Evolutionary conservation across 1,140 invertebrate genomes (phyloP), one percentile per base, ranked within the genome.

Genomic region (Listronotus bonariensis): DNA sequence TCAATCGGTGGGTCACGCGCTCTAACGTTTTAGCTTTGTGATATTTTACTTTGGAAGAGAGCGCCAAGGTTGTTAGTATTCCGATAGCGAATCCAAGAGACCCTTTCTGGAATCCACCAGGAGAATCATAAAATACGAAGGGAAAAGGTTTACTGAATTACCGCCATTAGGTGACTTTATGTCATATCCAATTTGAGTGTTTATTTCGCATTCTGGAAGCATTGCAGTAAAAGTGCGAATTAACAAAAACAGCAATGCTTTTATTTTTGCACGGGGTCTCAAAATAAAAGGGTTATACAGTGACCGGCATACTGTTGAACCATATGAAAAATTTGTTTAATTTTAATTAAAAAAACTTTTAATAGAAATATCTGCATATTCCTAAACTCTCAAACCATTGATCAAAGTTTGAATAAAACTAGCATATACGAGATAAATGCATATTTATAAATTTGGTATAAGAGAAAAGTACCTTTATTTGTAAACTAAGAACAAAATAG

Each of bases 1-100:
- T 78, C 75, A 76, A 76, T 78, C 75, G 74, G 70, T 74, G 62
- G 70, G 76, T 77, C 76, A 77, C 76, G 76, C 76, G 76, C 76
- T 69, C 74, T 74, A 76, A 75, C 76, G 72, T 76, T 76, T 76
- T 76, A 72, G 74, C 73, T 77, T 77, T 77, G 72, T 76, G 76
- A 77, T 77, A 77, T 77, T 77, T 77, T 77, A 77, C 76, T 77
- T 74, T 77, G 68, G 68, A 46, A 49, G 15, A 55, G 32, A 46
- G 59, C 61, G 48, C 45, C 59, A 52, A 61, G 60, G 62, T 74
- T 68, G 68, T 77, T 77, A 77, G 74, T 76, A 77, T 77, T 76
- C 76, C 68, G 67, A 62, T 69, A 64, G 67, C 67, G 67, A 34
- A 26, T 17, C 49, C 43, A n/a, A 18, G 43, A 49, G 38, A 53